A percentile compares a stretch with the other conserved stretches of the same genome.
Conservation (phyloP, 2,888 invertebrate species). For the Nomada ferruginata region DNA sequence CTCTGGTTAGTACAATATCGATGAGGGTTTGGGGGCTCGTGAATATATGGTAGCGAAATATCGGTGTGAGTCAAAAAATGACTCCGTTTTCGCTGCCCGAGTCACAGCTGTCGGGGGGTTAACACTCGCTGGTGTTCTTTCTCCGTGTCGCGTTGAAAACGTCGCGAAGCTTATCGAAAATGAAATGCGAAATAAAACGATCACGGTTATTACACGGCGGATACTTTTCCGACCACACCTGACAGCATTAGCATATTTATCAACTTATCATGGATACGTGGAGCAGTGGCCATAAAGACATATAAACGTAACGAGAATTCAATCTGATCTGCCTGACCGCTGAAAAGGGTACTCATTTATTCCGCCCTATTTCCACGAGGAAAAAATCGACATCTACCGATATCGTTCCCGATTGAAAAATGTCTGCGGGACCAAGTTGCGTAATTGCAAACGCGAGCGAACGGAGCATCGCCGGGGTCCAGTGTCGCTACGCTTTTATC, state of each 20-base stretch:
- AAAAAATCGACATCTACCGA: constrained; percentile 41
- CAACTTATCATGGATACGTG: constrained; percentile 55
- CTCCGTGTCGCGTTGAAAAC: no score
- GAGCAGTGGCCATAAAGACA: neutral
- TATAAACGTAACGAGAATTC: constrained; percentile 48
- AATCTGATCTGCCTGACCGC: constrained; percentile 45
- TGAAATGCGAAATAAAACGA: constrained; percentile 12
- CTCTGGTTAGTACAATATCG: no score
- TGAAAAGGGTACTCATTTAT: constrained; percentile 64
- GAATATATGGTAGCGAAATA: no score
- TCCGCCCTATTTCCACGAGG: constrained; percentile 63
- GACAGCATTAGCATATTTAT: constrained; percentile 69
- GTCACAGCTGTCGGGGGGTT: no score
- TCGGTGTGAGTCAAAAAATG: no score
- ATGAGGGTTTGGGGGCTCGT: no score
- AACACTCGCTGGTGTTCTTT: no score
- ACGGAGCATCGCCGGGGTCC: constrained; percentile 23
- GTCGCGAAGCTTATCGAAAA: neutral
- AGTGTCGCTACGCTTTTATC: constrained; percentile 42
- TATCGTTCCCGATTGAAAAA: constrained; percentile 21
- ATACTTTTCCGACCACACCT: constrained; percentile 45
- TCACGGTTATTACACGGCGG: constrained; percentile 41
- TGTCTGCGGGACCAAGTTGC: neutral
- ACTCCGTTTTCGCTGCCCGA: no score
- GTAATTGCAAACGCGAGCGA: neutral